Conservation (phyloP, 2,113 vertebrate species). For the Saccopteryx bilineata region DNA sequence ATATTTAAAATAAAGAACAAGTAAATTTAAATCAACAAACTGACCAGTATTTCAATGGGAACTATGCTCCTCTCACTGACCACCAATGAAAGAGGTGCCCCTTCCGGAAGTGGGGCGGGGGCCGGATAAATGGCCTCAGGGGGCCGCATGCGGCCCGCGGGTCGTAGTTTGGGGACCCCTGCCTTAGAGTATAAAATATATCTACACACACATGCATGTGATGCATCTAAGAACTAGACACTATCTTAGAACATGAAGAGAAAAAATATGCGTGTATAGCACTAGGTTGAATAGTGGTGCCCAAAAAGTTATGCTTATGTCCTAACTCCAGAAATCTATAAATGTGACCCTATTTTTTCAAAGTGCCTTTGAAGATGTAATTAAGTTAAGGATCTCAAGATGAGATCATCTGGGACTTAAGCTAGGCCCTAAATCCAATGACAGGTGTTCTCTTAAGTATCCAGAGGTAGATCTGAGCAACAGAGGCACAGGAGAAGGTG, state of each 20-base stretch:
- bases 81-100: too few species aligned
- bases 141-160: too few species aligned
- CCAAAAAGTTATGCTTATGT: not conserved
- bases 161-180: too few species aligned
- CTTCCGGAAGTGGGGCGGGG: too few species aligned
- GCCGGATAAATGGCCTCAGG: too few species aligned
- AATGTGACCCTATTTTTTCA: not conserved
- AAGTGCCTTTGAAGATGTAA: not conserved
- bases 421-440: not conserved
- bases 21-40: too few species aligned
- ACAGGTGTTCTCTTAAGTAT: not conserved
- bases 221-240: not conserved
- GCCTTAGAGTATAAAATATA: not conserved
- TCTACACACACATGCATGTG: fast-evolving
- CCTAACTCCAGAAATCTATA: not conserved
- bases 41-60: too few species aligned
- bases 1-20: too few species aligned
- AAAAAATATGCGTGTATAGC: not conserved
- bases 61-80: too few species aligned
- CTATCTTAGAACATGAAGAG: not conserved
- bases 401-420: not conserved
- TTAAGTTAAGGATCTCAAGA: not conserved
- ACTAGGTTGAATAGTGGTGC: not conserved
- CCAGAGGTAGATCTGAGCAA: not conserved
- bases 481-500: not conserved